Evolutionary conservation across 2,888 invertebrate genomes (phyloP), one percentile per base, ranked within the genome.

Genomic region (Thereva nobilitata): DNA sequence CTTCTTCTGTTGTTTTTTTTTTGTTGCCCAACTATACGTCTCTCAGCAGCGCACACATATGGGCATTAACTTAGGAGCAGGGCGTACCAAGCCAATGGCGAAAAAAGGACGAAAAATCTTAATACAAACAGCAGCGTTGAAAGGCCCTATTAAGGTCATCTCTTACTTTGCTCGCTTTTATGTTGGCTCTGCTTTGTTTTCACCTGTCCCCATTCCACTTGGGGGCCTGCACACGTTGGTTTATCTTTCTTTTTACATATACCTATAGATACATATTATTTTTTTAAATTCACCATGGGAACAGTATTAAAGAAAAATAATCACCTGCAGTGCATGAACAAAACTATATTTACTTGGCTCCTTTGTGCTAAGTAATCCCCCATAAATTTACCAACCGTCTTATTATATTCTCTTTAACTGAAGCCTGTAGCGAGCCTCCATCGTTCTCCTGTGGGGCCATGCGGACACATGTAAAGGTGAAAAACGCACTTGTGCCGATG

Each of bases 291-390:
- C 68, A 67, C 66, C 68, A 63, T 50, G 68, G 68, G 68, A 68
- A 68, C 68, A 57, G 66, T 68, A 68, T 64, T 68, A 68, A 68
- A 68, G 66, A 66, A 67, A 68, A 68, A 68, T 68, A 68, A 68
- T 68, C 68, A 68, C 68, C 68, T 47, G 40, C 67, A 68, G 52
- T 64, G 68, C 67, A 66, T 68, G 56, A 47, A 40, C 35, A 53
- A 56, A 68, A 68, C 68, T 61, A 61, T 61, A 61, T 61, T 61
- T 61, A 61, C 61, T 50, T 50, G 41, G 49, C 41, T 64, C 59
- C 70, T 70, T 66, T 68, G 66, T 65, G 52, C 45, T 5, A 63
- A 63, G 61, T 69, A 69, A 67, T 67, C 52, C 53, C 68, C 66
- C 69, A 69, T 69, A 65, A 63, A 68, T 69, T 63, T 63, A 61